phyloP scores from a whole-genome alignment of 2,113 vertebrate genomes.

The Neopipo cinnamomea region DNA sequence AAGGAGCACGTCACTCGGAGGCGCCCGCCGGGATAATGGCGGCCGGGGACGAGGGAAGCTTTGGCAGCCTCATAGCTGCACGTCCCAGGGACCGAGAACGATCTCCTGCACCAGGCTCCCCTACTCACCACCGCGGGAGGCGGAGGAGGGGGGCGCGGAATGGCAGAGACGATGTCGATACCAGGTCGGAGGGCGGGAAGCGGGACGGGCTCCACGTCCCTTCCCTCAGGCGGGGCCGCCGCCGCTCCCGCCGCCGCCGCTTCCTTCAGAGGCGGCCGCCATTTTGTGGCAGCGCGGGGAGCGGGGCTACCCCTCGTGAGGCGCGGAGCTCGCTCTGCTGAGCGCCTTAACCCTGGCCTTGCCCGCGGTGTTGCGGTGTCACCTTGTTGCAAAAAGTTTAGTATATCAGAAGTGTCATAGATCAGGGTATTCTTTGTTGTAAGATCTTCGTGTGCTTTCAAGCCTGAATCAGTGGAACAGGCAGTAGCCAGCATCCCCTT shows the following conservation, averaged over 20 bases:
- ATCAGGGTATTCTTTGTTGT: neutral
- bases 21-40: neutral
- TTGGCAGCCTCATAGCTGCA: neutral
- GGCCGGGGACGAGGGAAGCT: neutral
- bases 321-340: fast-evolving
- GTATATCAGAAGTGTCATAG: neutral
- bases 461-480: neutral
- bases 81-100: neutral
- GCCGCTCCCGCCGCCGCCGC: neutral
- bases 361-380: neutral
- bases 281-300: neutral
- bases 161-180: neutral
- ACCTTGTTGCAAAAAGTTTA: neutral
- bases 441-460: neutral
- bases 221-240: neutral
- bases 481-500: neutral
- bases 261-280: neutral
- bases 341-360: fast-evolving
- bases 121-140: conserved; percentile 33
- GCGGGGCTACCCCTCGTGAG: neutral
- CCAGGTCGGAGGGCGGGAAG: too few species aligned
- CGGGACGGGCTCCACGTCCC: neutral
- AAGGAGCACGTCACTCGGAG: neutral
- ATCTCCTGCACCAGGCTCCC: neutral
- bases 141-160: neutral